Percentiles rank a stretch among this genome's conserved stretches.
Conservation (phyloP, 92 coral and sea anemone species). For the Anthopleura xanthogrammica region DNA sequence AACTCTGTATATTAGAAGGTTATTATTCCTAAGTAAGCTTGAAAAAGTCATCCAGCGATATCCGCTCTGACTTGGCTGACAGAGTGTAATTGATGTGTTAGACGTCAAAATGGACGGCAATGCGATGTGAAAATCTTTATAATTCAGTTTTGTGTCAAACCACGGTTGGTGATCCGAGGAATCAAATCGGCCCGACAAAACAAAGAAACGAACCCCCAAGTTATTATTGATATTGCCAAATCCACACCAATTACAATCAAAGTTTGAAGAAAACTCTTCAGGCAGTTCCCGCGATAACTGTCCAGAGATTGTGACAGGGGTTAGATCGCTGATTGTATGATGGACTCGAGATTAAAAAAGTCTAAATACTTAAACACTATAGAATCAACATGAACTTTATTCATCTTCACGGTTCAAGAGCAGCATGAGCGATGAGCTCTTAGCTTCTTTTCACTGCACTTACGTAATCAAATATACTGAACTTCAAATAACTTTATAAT, state of each 20-base stretch:
- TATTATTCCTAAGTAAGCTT: constrained; percentile 2
- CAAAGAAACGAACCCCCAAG: neutral
- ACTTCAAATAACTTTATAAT: neutral
- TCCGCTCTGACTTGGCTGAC: neutral
- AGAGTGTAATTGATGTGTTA: neutral
- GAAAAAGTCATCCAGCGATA: neutral
- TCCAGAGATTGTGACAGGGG: neutral
- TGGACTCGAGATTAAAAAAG: neutral
- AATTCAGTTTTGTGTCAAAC: neutral
- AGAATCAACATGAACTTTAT: neutral
- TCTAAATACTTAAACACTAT: neutral
- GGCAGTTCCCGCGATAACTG: neutral
- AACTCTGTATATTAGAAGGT: neutral
- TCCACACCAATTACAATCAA: neutral
- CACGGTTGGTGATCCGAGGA: neutral
- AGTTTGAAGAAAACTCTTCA: neutral
- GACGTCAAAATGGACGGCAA: neutral
- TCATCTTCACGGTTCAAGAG: neutral
- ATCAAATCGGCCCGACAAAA: neutral
- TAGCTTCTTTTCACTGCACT: neutral
- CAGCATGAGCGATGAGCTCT: neutral
- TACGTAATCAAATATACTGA: neutral
- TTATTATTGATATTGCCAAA: neutral
- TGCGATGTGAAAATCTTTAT: neutral
- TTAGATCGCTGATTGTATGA: neutral